These are phyloP conservation scores for Seladonia tumulorum DNA, from an alignment of 2,888 invertebrate species.

Conservation along the genomic window DNA sequence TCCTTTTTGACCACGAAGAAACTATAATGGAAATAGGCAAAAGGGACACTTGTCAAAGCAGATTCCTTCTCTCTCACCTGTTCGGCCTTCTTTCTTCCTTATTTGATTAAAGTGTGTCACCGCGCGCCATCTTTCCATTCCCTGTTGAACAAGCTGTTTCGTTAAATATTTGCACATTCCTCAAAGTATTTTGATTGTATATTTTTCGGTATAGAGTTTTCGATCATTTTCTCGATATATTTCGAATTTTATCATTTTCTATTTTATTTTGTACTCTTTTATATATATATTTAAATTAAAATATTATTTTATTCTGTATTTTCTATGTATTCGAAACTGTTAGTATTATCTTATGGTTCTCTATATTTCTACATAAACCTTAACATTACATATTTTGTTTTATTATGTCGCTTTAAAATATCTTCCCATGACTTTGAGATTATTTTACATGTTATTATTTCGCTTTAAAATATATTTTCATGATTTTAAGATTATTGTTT, in stretches of 20 bases:
- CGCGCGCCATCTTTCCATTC: conserved; percentile 47
- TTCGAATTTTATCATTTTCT: neutral
- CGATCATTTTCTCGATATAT: neutral
- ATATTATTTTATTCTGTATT: neutral
- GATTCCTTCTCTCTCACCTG: conserved; percentile 36
- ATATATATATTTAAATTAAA: neutral
- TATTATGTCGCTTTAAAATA: neutral
- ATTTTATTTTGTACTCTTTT: neutral
- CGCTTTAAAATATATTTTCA: neutral
- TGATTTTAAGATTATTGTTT: neutral
- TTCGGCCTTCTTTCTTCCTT: conserved; percentile 38
- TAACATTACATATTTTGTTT: neutral
- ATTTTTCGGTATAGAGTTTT: neutral
- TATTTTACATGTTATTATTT: neutral
- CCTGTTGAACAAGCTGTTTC: conserved; percentile 13
- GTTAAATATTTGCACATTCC: neutral
- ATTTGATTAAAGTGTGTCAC: conserved; percentile 47
- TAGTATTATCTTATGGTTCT: neutral
- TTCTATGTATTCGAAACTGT: neutral
- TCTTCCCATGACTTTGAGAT: neutral
- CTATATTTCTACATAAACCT: neutral
- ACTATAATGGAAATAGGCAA: conserved; percentile 21
- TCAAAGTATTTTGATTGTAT: neutral
- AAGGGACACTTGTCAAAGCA: conserved; percentile 50
- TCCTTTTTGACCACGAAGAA: conserved; percentile 26